phyloP scores from a whole-genome alignment of 2,888 invertebrate genomes.

The Lycaena phlaeas region DNA sequence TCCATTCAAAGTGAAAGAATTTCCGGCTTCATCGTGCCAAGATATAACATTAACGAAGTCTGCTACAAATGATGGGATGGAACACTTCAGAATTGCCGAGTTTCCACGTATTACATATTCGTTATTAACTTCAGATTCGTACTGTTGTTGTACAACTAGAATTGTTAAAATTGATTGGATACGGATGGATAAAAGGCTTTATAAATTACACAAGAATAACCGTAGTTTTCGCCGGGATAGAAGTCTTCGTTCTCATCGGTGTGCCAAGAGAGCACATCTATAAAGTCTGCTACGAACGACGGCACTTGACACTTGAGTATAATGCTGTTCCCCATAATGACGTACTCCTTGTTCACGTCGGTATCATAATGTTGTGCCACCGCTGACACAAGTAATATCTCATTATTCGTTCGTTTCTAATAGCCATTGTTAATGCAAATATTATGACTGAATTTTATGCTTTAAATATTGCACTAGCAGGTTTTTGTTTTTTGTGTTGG shows the following conservation, averaged over 20 bases:
- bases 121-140: conserved; percentile 93
- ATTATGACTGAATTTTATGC: too few relatives aligned
- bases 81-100: conserved; percentile 90
- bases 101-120: conserved; percentile 93
- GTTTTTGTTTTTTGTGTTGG: too few relatives aligned
- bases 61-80: conserved; percentile 92
- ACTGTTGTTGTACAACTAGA: conserved; percentile 91
- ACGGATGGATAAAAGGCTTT: conserved; percentile 14
- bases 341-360: conserved; percentile 89
- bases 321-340: conserved; percentile 85
- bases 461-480: too few relatives aligned
- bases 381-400: conserved; percentile 57
- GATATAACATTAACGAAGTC: conserved; percentile 92
- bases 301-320: conserved; percentile 88
- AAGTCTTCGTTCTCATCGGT: conserved; percentile 83
- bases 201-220: conserved; percentile 43
- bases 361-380: conserved; percentile 87
- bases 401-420: too few relatives aligned
- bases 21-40: conserved; percentile 87
- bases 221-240: conserved; percentile 75
- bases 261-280: conserved; percentile 86
- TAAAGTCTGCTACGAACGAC: conserved; percentile 89
- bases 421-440: too few relatives aligned
- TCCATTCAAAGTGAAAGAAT: conserved; percentile 49
- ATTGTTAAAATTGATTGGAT: conserved; percentile 15